Evolutionary conservation across 1,140 invertebrate genomes (phyloP).

Genomic region (Drosophila fuyamai): DNA sequence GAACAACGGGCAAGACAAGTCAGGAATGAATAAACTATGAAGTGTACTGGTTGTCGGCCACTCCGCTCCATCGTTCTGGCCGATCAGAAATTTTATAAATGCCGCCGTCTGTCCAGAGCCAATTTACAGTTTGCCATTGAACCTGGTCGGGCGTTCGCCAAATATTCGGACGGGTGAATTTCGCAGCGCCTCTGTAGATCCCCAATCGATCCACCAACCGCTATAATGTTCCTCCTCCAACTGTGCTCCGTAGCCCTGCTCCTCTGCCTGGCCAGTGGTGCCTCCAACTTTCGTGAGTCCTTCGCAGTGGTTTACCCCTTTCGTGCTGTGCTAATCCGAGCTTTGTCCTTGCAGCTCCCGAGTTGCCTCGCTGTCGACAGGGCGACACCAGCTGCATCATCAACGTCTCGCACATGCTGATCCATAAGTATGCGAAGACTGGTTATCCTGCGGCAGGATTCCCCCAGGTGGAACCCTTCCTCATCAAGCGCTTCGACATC

Average conservation of each 20-base stretch:
- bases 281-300: constrained; percentile 73
- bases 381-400: constrained; percentile 76
- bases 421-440: constrained; percentile 61
- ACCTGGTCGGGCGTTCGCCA: constrained; percentile 81
- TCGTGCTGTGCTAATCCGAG: neutral
- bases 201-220: neutral
- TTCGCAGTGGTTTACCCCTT: neutral
- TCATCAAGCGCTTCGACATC: constrained; percentile 74
- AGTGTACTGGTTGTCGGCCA: constrained; percentile 56
- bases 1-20: constrained; percentile 61
- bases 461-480: constrained; percentile 75
- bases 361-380: constrained; percentile 65
- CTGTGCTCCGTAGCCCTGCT: constrained; percentile 41
- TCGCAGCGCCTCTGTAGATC: neutral
- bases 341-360: constrained; percentile 58
- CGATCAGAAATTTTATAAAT: constrained; percentile 80
- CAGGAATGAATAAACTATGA: constrained; percentile 81
- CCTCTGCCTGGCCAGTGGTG: constrained; percentile 33
- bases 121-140: constrained; percentile 84
- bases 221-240: constrained; percentile 48
- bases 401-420: constrained; percentile 56
- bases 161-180: constrained; percentile 39
- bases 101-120: constrained; percentile 77
- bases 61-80: constrained; percentile 11
- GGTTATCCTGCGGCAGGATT: constrained; percentile 70